These are phyloP conservation scores for Sorex maritimensis DNA, from an alignment of 2,797 vertebrate species.

Conservation along the genomic window DNA sequence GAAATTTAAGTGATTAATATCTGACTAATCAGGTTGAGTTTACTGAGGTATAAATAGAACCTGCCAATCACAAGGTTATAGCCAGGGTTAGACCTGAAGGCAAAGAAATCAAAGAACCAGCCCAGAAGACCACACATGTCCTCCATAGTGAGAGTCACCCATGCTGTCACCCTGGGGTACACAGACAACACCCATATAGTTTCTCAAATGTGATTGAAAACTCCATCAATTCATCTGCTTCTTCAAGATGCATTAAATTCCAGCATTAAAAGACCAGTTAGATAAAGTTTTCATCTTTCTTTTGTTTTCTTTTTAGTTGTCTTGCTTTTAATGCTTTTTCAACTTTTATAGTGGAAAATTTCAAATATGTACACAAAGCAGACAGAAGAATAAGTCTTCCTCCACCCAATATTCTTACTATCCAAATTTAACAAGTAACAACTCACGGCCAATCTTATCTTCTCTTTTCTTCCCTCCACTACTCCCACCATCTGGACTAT, in stretches of 20 bases:
- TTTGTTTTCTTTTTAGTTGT: neutral
- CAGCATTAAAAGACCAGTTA: slow-evolving; percentile 21
- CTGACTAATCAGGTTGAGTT: neutral
- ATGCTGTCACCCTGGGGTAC: neutral
- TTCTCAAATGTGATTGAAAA: slow-evolving; percentile 17
- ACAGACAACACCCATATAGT: neutral
- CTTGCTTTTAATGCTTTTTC: slow-evolving; percentile 17
- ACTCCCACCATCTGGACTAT: neutral
- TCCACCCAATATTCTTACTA: neutral
- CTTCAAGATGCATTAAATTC: neutral
- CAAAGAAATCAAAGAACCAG: too few species aligned
- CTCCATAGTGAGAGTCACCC: neutral
- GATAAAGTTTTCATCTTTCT: neutral
- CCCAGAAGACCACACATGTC: neutral
- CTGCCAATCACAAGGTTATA: slow-evolving; percentile 3
- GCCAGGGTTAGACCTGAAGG: neutral
- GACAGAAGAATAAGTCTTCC: neutral
- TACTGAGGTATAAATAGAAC: neutral
- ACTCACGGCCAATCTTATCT: neutral
- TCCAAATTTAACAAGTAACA: neutral
- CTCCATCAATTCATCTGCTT: neutral
- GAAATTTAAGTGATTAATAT: neutral
- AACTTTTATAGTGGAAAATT: slow-evolving; percentile 24
- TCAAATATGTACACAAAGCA: neutral
- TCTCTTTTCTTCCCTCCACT: neutral